Conservation (phyloP, 2,888 invertebrate species). For the Clitarchus hookeri region DNA sequence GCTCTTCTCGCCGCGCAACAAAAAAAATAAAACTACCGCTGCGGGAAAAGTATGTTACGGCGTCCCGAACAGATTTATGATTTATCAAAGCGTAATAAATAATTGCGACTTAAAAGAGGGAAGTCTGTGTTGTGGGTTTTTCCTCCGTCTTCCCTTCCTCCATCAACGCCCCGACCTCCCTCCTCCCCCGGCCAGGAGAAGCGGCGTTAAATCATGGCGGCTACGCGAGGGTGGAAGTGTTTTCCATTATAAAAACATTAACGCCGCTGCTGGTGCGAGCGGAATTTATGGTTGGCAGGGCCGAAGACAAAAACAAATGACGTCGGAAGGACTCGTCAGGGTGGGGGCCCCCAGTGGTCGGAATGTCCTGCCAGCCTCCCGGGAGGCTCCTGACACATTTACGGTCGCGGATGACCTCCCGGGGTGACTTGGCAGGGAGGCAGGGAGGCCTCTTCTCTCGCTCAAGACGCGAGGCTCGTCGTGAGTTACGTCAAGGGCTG, state of each 20-base stretch:
- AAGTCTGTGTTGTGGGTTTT: background rate
- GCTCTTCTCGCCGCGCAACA: too few species aligned
- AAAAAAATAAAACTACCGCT: background rate
- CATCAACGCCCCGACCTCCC: background rate
- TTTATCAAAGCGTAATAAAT: background rate
- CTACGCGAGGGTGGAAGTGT: background rate
- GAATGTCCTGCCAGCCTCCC: background rate
- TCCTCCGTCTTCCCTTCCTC: too few species aligned
- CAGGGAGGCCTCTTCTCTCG: too few species aligned
- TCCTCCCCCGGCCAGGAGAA: background rate
- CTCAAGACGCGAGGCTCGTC: too few species aligned
- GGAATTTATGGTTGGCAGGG: too few species aligned
- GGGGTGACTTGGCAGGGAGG: background rate
- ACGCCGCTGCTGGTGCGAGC: background rate
- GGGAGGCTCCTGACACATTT: background rate
- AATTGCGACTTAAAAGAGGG: background rate
- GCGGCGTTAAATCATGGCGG: background rate
- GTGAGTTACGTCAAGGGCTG: too few species aligned
- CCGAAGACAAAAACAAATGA: too few species aligned
- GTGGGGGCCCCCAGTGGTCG: too few species aligned
- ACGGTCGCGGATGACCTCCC: background rate
- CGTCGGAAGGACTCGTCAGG: too few species aligned
- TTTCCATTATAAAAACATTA: conserved; percentile 14
- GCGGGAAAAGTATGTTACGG: background rate
- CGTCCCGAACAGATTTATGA: background rate